A percentile compares a stretch with the other conserved stretches of the same genome.
phyloP scores from a whole-genome alignment of 2,797 vertebrate species.

The Telmatherina bonti region DNA sequence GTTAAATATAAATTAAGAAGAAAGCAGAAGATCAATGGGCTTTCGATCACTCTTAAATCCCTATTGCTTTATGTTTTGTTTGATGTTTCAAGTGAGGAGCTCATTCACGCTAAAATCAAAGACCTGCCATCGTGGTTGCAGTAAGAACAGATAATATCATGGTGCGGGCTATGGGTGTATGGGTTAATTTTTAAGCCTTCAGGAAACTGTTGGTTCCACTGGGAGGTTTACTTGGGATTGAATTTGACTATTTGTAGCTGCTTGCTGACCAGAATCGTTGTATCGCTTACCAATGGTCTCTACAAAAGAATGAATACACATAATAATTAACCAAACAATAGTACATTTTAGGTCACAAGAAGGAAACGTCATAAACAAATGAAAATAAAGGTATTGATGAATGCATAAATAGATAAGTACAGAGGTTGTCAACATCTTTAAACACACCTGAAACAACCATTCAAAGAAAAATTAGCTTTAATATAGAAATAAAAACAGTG shows the following conservation, averaged over 20 bases:
- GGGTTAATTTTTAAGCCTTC: constrained; percentile 52
- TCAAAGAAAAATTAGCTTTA: too few relatives aligned
- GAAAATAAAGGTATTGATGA: too few relatives aligned
- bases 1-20: constrained; percentile 85
- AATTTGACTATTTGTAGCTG: constrained; percentile 25
- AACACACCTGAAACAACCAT: too few relatives aligned
- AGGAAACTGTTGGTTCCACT: constrained; percentile 55
- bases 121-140: constrained; percentile 75
- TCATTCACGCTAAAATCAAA: constrained; percentile 81
- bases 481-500: too few relatives aligned
- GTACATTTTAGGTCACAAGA: background rate
- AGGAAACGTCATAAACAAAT: too few relatives aligned
- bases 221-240: constrained; percentile 36
- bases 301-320: constrained; percentile 8
- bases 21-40: constrained; percentile 82
- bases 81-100: constrained; percentile 81
- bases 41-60: constrained; percentile 82
- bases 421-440: too few relatives aligned
- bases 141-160: constrained; percentile 74
- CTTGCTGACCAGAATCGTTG: constrained; percentile 44
- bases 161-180: constrained; percentile 59
- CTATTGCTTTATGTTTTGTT: constrained; percentile 80
- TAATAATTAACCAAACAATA: constrained; percentile 12
- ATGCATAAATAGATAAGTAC: too few relatives aligned
- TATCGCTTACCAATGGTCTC: constrained; percentile 19